These are phyloP conservation scores for Acrocephalus scirpaceus DNA, from an alignment of 2,797 vertebrate genomes.

Conservation along the genomic window DNA sequence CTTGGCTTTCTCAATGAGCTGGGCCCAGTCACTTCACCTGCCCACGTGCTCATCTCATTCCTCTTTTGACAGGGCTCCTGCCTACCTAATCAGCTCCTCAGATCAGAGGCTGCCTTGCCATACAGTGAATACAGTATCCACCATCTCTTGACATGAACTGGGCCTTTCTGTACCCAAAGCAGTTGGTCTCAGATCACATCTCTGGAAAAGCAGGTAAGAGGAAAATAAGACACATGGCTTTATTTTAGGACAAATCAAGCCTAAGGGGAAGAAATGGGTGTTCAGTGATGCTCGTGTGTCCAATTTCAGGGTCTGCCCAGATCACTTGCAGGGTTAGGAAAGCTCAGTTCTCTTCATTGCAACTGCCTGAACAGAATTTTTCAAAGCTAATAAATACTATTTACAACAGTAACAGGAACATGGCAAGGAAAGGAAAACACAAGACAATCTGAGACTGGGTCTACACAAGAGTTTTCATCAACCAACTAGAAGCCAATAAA, in stretches of 20 bases:
- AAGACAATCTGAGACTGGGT: not conserved
- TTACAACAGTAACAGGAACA: conserved; percentile 74
- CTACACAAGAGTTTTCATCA: conserved; percentile 14
- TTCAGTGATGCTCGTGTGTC: not conserved
- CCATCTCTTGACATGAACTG: not conserved
- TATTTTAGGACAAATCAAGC: not conserved
- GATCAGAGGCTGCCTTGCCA: not conserved
- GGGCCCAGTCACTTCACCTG: not conserved
- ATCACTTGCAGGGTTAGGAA: not conserved
- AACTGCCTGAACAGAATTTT: conserved; percentile 27
- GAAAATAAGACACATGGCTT: not conserved
- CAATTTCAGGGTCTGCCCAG: not conserved
- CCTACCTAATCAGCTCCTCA: not conserved
- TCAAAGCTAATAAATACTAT: conserved; percentile 82
- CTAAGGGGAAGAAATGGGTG: not conserved
- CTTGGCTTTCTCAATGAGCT: not conserved
- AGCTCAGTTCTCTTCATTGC: not conserved
- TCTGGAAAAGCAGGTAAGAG: not conserved
- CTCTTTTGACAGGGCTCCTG: not conserved
- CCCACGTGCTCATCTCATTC: not conserved
- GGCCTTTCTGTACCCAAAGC: not conserved
- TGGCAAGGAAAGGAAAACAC: not conserved
- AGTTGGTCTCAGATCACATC: not conserved
- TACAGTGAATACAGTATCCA: not conserved
- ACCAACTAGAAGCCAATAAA: conserved; percentile 46